phyloP scores from a whole-genome alignment of 2,888 invertebrate genomes.

The Calameuta pallipes region DNA sequence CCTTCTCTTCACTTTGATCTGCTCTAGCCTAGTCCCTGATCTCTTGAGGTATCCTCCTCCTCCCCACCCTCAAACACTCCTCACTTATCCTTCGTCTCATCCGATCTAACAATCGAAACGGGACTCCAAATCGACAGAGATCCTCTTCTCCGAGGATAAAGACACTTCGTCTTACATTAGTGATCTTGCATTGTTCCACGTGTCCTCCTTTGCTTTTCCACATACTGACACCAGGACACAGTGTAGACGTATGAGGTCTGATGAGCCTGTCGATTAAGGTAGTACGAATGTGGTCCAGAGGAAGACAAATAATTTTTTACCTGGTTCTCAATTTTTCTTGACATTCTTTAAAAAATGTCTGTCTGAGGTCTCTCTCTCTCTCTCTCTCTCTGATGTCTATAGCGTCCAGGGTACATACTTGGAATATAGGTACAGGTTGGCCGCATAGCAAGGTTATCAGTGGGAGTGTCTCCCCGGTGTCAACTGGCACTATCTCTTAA shows the following conservation, averaged over 20 bases:
- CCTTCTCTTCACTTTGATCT: background rate
- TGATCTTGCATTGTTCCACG: background rate
- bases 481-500: conserved; percentile 62
- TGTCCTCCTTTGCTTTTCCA: background rate
- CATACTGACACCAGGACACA: background rate
- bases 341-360: background rate
- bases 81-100: background rate
- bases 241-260: background rate
- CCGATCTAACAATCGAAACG: background rate
- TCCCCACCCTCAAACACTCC: background rate
- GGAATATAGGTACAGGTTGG: background rate
- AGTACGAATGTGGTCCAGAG: background rate
- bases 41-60: background rate
- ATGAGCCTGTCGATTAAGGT: background rate
- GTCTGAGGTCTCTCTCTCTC: background rate
- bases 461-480: conserved; percentile 56
- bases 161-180: background rate
- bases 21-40: background rate
- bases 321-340: background rate
- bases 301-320: background rate
- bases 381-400: background rate
- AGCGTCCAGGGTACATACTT: background rate
- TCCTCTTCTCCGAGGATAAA: background rate
- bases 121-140: background rate
- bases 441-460: conserved; percentile 51